phyloP scores from a whole-genome alignment of 1,140 invertebrate species.

The Lepidurus apus region DNA sequence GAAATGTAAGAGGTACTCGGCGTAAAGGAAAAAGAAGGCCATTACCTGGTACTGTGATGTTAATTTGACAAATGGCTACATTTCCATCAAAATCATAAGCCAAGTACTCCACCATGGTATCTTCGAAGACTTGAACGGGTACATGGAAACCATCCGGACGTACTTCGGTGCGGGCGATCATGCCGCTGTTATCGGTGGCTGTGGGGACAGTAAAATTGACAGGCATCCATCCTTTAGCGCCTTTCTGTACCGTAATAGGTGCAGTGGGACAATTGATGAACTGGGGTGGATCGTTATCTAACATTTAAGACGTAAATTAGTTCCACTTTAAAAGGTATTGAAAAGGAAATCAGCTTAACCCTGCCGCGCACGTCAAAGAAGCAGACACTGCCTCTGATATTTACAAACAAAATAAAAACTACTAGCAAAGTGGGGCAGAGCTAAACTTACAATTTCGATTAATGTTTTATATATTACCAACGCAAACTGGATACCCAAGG shows the following conservation, averaged over 20 bases:
- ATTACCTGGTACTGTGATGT: conserved; percentile 78
- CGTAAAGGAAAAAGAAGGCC: not conserved
- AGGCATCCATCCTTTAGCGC: conserved; percentile 73
- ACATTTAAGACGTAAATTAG: conserved; percentile 37
- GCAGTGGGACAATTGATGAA: conserved; percentile 93
- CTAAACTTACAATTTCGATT: not conserved
- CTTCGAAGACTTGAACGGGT: conserved; percentile 80
- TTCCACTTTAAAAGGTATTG: not conserved
- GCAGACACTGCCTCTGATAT: not conserved
- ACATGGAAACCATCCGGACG: conserved; percentile 85
- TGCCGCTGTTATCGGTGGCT: conserved; percentile 88
- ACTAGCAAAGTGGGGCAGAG: not conserved
- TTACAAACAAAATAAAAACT: conserved; percentile 32
- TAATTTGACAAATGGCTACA: conserved; percentile 92
- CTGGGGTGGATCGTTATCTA: conserved; percentile 88
- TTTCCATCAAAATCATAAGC: conserved; percentile 96
- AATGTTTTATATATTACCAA: conserved; percentile 53
- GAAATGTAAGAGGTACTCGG: conserved; percentile 20
- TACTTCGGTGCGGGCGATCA: conserved; percentile 83
- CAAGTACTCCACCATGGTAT: conserved; percentile 88
- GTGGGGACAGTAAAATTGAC: conserved; percentile 89
- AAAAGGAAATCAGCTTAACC: not conserved
- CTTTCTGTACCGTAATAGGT: conserved; percentile 81
- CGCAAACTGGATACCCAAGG: conserved; percentile 87
- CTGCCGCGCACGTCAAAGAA: not conserved